Percentiles rank a stretch among this genome's conserved stretches.
Evolutionary conservation across 1,140 invertebrate species (phyloP).

Genomic region (Mercenaria mercenaria): DNA sequence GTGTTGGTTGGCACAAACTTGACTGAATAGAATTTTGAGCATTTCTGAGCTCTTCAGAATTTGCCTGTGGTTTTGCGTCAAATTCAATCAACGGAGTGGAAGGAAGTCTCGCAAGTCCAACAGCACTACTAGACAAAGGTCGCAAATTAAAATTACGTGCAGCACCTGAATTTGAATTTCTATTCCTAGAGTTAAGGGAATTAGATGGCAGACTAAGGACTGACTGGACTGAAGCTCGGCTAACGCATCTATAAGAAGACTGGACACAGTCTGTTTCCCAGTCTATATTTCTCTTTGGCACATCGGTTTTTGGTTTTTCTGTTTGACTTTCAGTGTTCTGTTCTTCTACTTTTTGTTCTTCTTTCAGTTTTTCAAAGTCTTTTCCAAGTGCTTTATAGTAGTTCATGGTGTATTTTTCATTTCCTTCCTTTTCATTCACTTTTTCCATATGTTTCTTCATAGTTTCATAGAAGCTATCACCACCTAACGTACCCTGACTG

Average conservation of each 20-base stretch:
- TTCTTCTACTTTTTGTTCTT: not conserved
- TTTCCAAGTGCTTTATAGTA: conserved; percentile 49
- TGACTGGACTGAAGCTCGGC: conserved; percentile 45
- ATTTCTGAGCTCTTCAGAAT: not conserved
- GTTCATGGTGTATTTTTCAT: conserved; percentile 22
- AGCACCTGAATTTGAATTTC: conserved; percentile 19
- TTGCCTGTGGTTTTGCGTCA: not conserved
- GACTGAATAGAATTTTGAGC: not conserved
- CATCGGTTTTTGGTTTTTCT: not conserved
- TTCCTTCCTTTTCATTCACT: conserved; percentile 26
- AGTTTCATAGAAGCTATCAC: conserved; percentile 30
- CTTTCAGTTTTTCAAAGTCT: conserved; percentile 34
- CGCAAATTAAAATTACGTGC: not conserved
- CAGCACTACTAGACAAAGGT: not conserved
- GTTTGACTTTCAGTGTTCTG: not conserved
- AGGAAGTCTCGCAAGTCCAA: not conserved
- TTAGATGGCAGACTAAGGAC: conserved; percentile 39
- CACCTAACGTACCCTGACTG: not conserved
- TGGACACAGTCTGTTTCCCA: conserved; percentile 44
- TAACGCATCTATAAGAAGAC: conserved; percentile 45
- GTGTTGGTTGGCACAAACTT: not conserved
- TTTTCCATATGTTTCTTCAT: conserved; percentile 33
- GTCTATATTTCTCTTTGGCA: not conserved
- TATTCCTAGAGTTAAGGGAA: conserved; percentile 56
- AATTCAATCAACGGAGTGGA: not conserved